These are phyloP conservation scores for Ctenopoma multispine DNA, from an alignment of 2,797 vertebrate genomes.

Conservation along the genomic window DNA sequence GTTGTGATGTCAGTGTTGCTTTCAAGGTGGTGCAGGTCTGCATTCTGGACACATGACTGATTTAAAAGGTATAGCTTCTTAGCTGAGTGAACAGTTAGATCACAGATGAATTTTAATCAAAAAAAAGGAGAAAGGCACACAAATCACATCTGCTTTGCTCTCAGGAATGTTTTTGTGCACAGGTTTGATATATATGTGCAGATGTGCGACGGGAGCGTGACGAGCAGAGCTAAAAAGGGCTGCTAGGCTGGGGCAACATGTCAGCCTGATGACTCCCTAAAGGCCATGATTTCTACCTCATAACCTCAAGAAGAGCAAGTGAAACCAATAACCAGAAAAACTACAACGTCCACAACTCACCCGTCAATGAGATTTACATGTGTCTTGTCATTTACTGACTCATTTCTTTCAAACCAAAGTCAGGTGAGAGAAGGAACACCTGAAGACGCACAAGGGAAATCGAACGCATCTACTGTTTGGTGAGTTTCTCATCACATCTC, in stretches of 20 bases:
- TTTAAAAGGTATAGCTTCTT: slow-evolving; percentile 85
- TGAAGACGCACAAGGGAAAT: background rate
- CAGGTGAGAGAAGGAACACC: background rate
- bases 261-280: slow-evolving; percentile 74
- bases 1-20: slow-evolving; percentile 79
- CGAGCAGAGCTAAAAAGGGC: slow-evolving; percentile 70
- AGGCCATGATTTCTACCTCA: slow-evolving; percentile 60
- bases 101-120: slow-evolving; percentile 87
- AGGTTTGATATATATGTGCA: slow-evolving; percentile 85
- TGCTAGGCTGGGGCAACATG: slow-evolving; percentile 70
- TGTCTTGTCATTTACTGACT: slow-evolving; percentile 6
- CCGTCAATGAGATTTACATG: background rate
- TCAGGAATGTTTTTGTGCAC: slow-evolving; percentile 84
- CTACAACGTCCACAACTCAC: slow-evolving; percentile 13
- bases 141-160: slow-evolving; percentile 83
- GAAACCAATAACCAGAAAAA: slow-evolving; percentile 27
- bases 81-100: slow-evolving; percentile 83
- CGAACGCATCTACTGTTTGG: background rate
- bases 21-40: slow-evolving; percentile 80
- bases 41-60: slow-evolving; percentile 78
- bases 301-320: slow-evolving; percentile 45
- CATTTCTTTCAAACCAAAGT: background rate
- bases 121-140: slow-evolving; percentile 83
- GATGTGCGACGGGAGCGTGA: slow-evolving; percentile 83
- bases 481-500: slow-evolving; percentile 13